phyloP scores from a whole-genome alignment of 2,113 vertebrate genomes.

The Cariama cristata region DNA sequence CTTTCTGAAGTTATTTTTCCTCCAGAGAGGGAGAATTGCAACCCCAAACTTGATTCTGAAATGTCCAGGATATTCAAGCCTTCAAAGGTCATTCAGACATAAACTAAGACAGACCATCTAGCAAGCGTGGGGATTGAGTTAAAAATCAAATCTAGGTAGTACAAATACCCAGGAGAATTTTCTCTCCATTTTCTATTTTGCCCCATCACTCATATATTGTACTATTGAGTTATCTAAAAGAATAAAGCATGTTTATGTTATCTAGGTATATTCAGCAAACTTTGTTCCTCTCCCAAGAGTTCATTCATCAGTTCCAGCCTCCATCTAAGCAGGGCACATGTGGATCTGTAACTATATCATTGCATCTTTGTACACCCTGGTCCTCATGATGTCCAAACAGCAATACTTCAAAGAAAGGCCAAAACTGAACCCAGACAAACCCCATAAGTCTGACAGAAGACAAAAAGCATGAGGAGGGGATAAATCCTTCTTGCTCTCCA shows the following conservation, averaged over 20 bases:
- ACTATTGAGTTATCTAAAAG: constrained; percentile 59
- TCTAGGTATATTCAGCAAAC: constrained; percentile 43
- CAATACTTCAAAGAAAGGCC: neutral
- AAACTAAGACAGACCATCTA: constrained; percentile 56
- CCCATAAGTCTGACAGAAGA: neutral
- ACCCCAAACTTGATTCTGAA: constrained; percentile 49
- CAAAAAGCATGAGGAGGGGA: neutral
- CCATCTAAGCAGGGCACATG: neutral
- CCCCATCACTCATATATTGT: constrained; percentile 51
- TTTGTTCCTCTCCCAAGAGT: constrained; percentile 39
- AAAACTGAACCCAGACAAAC: neutral
- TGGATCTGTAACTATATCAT: neutral
- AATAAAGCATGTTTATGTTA: constrained; percentile 61
- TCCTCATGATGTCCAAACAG: neutral
- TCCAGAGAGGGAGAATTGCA: constrained; percentile 12
- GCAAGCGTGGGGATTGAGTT: neutral
- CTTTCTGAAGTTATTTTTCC: constrained; percentile 37
- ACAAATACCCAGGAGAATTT: constrained; percentile 63
- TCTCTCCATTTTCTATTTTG: constrained; percentile 64
- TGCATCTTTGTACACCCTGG: neutral
- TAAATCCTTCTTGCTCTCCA: neutral
- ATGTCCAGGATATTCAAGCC: constrained; percentile 13
- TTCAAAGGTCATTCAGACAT: constrained; percentile 44
- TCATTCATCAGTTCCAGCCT: constrained; percentile 31
- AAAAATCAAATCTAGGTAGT: constrained; percentile 53